Base-by-base conservation (phyloP, 2,888 invertebrate genomes). In the Parthenolecanium corni region DNA sequence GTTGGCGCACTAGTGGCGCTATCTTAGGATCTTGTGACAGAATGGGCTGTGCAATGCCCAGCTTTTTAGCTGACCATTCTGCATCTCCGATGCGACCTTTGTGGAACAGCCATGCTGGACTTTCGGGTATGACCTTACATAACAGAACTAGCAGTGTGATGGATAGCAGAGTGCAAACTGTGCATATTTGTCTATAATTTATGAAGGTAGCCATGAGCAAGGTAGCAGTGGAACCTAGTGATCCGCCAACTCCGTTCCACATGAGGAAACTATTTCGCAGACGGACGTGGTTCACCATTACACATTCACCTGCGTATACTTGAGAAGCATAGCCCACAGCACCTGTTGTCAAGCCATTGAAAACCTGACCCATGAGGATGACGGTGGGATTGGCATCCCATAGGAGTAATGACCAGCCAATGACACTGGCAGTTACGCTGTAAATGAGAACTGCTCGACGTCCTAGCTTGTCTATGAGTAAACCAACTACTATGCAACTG, bases 241-340 rank as follows among this genome's bases (percentile, higher is more conserved):
- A 75, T 46, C 79, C 77, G 20, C 75, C 73, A 1, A 79, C 72
- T n/a, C 78, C 77, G 3, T 77, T 76, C 77, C 80, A 80, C 0
- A 80, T 79, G 12, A 78, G 76, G 58, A 80, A 74, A 44, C 77
- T 76, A 9, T 77, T 74, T 65, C 80, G 70, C 65, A 78, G 52
- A 12, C 66, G 62, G 1, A 64, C 51, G 49, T 66, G 65, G 44
- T 67, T 64, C 6, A 66, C 65, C 69, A 66, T 65, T 42, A 70
- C 67, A 51, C 69, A 69, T 70, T 80, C 81, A 0, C 79, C 78
- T 66, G 77, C 74, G 67, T 80, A 80, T 20, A 80, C 76, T 23
- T 78, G 76, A 1, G 79, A 76, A 0, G 80, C 78, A 12, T 76
- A 75, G 46, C 78, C 76, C 2, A 78, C 76, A 57, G 80, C 69